These are phyloP conservation scores for Rhinolophus sinicus DNA, from an alignment of 2,113 vertebrate genomes.

Conservation along the genomic window DNA sequence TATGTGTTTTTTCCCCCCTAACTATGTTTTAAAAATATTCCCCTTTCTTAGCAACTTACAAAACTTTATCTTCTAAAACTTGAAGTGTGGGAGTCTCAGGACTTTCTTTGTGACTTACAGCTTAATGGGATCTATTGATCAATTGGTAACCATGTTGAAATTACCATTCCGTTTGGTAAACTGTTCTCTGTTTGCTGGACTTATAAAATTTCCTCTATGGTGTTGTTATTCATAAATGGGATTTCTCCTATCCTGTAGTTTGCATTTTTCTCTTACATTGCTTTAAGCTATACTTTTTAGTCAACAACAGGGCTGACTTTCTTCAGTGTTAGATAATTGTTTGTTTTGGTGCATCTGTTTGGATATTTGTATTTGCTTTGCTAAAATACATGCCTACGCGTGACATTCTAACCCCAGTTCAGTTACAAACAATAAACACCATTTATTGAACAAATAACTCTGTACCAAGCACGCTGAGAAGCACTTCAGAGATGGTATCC, in stretches of 20 bases:
- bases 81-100: not conserved
- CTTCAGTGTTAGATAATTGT: not conserved
- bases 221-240: not conserved
- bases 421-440: not conserved
- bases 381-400: not conserved
- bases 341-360: not conserved
- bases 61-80: constrained; percentile 27
- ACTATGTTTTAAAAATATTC: constrained; percentile 12
- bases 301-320: not conserved
- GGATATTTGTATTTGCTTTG: constrained; percentile 37
- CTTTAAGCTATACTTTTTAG: not conserved
- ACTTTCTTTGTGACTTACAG: not conserved
- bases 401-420: not conserved
- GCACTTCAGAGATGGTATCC: not conserved
- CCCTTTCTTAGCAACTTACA: not conserved
- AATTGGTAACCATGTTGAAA: not conserved
- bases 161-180: not conserved
- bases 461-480: not conserved
- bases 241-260: not conserved
- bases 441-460: not conserved
- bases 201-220: not conserved
- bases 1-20: not conserved
- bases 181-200: not conserved
- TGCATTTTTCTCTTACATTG: not conserved
- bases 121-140: not conserved